Evolutionary conservation across 2,113 vertebrate genomes (phyloP), one percentile per base, ranked within the genome.

Genomic region (Lepus europaeus): DNA sequence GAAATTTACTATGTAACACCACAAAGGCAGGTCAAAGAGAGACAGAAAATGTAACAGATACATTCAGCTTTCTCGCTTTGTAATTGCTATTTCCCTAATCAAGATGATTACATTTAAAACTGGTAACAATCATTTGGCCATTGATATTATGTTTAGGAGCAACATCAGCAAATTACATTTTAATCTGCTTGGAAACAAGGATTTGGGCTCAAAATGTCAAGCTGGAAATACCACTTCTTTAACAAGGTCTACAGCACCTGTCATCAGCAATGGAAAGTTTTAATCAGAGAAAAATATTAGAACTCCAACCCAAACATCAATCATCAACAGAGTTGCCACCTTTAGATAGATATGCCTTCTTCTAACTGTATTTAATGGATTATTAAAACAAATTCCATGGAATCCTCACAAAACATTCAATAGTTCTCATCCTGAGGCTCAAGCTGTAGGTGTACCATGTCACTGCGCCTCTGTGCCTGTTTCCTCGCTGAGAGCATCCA

Each of bases 151-250:
- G 6, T 53, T 56, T 84, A 84, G 31, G 45, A 59, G 39, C 31
- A 73, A 31, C n/a, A 70, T 70, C n/a, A 84, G 31, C 74, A 86
- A 14, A 17, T 83, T 33, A 92, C 13, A 83, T 91, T 89, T 95
- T 73, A 45, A 93, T 22, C 61, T 59, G 45, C 39, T 77, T 80
- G 49, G 76, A 93, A 76, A 66, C 19, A 93, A 94, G 20, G 36
- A 87, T 61, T 66, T 96, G 72, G 81, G 56, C 27, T 96, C 83
- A 87, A 94, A 89, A 91, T 79, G 33, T 95, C 51, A 93, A 87
- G n/a, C 90, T 36, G 53, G 39, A 94, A 93, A 84, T 64, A 73
- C 25, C 51, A 90, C n/a, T 95, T 77, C 64, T 92, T 84, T 96
- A 88, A 78, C 53, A 80, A 27, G 22, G n/a, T 88, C 68, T 86